Evolutionary conservation across 2,113 vertebrate genomes (phyloP).

Genomic region (Microtus oregoni): DNA sequence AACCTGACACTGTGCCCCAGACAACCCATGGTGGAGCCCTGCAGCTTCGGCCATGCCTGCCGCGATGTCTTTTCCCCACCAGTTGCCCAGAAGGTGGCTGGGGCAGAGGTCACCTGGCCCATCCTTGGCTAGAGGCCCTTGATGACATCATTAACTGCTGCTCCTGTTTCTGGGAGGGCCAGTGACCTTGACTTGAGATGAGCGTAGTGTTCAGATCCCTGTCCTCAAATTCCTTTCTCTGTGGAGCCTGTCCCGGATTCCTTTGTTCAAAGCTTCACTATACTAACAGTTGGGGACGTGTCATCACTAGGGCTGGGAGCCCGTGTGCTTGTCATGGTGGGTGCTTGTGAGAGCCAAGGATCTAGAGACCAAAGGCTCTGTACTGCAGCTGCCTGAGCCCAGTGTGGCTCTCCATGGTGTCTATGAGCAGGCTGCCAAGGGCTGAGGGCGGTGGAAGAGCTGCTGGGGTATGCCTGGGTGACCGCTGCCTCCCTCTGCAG

Average conservation of each 20-base stretch:
- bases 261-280: background rate
- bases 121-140: background rate
- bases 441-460: background rate
- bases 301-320: background rate
- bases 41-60: background rate
- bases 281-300: background rate
- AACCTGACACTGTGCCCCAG: too few species aligned
- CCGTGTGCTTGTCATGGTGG: background rate
- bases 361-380: background rate
- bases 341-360: background rate
- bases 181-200: background rate
- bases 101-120: background rate
- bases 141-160: background rate
- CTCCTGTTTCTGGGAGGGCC: background rate
- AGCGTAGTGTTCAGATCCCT: background rate
- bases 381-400: background rate
- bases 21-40: background rate
- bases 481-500: background rate
- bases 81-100: background rate
- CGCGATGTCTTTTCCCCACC: background rate
- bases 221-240: background rate
- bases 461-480: background rate
- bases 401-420: background rate
- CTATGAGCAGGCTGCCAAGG: background rate
- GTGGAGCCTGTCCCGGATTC: background rate